Percentiles rank a stretch among this genome's conserved stretches.
Conservation (phyloP, 2,888 invertebrate species). For the Mesoligia furuncula region DNA sequence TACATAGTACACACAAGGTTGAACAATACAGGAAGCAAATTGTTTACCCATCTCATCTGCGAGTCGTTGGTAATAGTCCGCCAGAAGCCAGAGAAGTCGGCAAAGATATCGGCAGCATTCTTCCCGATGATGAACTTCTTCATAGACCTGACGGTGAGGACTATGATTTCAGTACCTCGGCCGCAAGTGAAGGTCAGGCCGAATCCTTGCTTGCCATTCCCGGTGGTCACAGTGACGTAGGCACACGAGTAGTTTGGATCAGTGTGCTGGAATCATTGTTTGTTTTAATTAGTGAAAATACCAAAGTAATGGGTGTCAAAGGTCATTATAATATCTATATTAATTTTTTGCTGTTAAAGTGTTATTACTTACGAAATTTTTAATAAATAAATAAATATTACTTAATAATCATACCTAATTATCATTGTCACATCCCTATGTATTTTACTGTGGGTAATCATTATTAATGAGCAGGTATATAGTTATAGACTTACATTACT, state of each 20-base stretch:
- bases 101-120: conserved; percentile 93
- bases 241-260: conserved; percentile 98
- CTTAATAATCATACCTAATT: background rate
- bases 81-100: conserved; percentile 95
- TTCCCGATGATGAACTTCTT: conserved; percentile 93
- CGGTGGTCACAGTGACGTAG: conserved; percentile 95
- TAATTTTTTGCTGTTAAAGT: no score
- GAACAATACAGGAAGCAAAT: background rate
- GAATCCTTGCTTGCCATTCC: conserved; percentile 92
- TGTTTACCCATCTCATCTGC: conserved; percentile 96
- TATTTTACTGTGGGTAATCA: background rate
- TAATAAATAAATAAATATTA: no score
- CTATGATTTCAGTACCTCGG: conserved; percentile 96
- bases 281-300: background rate
- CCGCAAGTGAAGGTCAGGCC: conserved; percentile 97
- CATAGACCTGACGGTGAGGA: conserved; percentile 93
- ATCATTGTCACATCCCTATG: no score
- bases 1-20: background rate
- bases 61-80: conserved; percentile 95
- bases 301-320: background rate
- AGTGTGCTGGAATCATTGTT: conserved; percentile 91
- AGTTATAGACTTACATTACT: background rate
- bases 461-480: background rate
- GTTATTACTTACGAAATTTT: no score
- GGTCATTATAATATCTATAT: background rate